phyloP scores from a whole-genome alignment of 2,888 invertebrate species.

The Eremobia ochroleuca region DNA sequence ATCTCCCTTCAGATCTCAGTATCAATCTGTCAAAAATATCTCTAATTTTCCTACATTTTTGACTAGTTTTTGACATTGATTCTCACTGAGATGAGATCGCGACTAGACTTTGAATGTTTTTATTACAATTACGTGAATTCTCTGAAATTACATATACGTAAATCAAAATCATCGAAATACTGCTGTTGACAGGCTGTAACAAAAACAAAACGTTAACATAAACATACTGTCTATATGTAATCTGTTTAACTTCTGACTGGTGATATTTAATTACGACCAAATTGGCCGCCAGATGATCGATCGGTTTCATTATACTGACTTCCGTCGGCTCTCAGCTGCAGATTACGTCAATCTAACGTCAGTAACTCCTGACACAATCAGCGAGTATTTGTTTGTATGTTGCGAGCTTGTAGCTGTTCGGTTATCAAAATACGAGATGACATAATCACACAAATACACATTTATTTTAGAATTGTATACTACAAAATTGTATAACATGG shows the following conservation, averaged over 20 bases:
- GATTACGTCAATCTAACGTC: slow-evolving; percentile 46
- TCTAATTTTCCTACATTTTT: neutral
- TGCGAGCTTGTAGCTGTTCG: neutral
- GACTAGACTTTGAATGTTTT: neutral
- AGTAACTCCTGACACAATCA: slow-evolving; percentile 21
- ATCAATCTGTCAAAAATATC: neutral
- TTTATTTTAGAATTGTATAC: neutral
- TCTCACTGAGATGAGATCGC: neutral
- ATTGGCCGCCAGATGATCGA: slow-evolving; percentile 30
- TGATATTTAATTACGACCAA: slow-evolving; percentile 29
- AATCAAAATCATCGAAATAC: neutral
- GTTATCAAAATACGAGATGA: neutral
- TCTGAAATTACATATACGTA: neutral
- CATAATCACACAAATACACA: neutral
- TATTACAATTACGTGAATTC: neutral
- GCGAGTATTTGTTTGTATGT: neutral
- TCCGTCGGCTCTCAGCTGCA: slow-evolving; percentile 14
- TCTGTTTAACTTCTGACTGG: slow-evolving; percentile 18
- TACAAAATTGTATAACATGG: neutral
- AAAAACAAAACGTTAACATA: slow-evolving; percentile 3
- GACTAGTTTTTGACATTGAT: neutral
- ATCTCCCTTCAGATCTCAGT: neutral
- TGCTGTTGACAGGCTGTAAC: neutral
- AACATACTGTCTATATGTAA: neutral
- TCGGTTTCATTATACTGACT: slow-evolving; percentile 39